Evolutionary conservation across 1,140 invertebrate genomes (phyloP).

Genomic region (Cherax quadricarinatus): DNA sequence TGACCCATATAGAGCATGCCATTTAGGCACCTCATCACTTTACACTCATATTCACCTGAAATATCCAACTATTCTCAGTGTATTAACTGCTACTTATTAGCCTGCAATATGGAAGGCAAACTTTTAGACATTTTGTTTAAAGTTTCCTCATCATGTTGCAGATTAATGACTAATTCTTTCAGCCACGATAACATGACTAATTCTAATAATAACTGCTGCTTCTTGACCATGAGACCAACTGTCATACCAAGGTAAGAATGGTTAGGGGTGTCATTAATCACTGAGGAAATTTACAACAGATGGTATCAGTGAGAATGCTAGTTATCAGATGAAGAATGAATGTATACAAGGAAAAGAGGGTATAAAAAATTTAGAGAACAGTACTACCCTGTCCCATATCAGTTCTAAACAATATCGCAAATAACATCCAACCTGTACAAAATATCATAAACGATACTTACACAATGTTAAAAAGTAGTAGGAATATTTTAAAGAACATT

Average conservation of each 20-base stretch:
- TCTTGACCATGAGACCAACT: not conserved
- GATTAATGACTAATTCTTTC: too few species aligned
- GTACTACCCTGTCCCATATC: not conserved
- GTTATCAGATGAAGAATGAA: not conserved
- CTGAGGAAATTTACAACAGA: not conserved
- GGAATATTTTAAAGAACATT: conserved; percentile 1
- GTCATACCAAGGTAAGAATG: not conserved
- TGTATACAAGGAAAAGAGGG: not conserved
- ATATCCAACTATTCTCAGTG: not conserved
- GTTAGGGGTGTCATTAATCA: not conserved
- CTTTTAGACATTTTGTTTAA: too few species aligned
- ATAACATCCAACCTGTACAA: not conserved
- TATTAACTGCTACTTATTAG: not conserved
- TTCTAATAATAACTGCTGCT: not conserved
- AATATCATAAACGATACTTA: not conserved
- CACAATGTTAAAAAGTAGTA: not conserved
- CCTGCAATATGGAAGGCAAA: too few species aligned
- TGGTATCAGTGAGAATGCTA: not conserved
- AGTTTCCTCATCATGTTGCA: too few species aligned
- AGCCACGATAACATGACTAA: too few species aligned
- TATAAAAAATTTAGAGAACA: not conserved
- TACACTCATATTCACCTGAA: not conserved
- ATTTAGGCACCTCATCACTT: not conserved
- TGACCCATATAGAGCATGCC: not conserved
- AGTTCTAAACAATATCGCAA: not conserved